Conservation (phyloP, 2,113 vertebrate genomes). For the Cebus imitator region DNA sequence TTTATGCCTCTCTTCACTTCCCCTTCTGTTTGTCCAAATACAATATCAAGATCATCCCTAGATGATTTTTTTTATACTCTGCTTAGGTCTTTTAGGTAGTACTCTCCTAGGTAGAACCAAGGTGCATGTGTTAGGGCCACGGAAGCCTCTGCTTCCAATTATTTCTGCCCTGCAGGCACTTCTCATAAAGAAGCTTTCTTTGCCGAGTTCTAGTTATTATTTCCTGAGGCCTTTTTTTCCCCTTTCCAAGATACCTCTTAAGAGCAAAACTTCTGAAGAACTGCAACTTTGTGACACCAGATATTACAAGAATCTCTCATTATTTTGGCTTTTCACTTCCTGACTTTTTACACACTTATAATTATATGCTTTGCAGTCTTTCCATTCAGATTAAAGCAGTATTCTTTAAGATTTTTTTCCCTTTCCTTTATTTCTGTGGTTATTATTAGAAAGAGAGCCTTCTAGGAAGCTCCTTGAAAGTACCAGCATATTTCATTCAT, state of each 20-base stretch:
- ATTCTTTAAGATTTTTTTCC: not conserved
- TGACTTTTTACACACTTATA: conserved; percentile 6
- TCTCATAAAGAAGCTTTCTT: conserved; percentile 5
- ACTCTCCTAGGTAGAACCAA: not conserved
- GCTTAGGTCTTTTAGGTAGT: conserved; percentile 37
- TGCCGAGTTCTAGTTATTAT: conserved; percentile 63
- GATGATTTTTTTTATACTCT: not conserved
- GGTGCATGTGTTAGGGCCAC: conserved; percentile 46
- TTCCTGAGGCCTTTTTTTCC: not conserved
- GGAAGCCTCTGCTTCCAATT: conserved; percentile 55
- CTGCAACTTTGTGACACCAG: conserved; percentile 37
- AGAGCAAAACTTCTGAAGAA: conserved; percentile 47
- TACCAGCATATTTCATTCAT: not conserved
- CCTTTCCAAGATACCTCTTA: conserved; percentile 7
- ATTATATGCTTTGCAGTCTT: conserved; percentile 13
- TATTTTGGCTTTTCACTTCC: conserved; percentile 18
- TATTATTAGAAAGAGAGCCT: not conserved
- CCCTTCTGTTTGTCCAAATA: not conserved
- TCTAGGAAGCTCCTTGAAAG: not conserved
- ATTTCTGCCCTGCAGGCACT: conserved; percentile 59
- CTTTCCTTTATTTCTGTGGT: conserved; percentile 3
- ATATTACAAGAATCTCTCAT: conserved; percentile 57
- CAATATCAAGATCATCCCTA: conserved; percentile 8
- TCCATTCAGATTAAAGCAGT: not conserved
- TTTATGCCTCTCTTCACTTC: not conserved